Evolutionary conservation across 2,888 invertebrate species (phyloP).

Genomic region (Limnephilus marmoratus): DNA sequence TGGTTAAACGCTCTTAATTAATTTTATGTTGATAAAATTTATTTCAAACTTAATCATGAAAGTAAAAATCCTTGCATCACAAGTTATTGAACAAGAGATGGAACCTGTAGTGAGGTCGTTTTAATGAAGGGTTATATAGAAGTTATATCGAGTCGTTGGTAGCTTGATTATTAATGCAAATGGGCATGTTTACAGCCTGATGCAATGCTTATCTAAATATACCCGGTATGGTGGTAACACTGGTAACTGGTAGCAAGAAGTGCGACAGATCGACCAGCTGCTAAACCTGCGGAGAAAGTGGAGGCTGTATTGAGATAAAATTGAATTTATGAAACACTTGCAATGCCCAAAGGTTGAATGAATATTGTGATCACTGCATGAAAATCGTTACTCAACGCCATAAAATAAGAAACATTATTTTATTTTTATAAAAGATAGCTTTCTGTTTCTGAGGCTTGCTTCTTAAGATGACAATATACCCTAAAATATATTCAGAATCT

Average conservation of each 20-base stretch:
- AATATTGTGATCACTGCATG: not conserved
- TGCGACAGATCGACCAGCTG: not conserved
- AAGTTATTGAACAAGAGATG: not conserved
- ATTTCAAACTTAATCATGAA: not conserved
- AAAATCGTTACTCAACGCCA: not conserved
- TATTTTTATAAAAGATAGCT: not conserved
- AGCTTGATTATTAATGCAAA: not conserved
- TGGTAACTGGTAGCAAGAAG: not conserved
- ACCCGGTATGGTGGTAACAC: not conserved
- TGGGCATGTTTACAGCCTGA: not conserved
- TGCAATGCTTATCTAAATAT: not conserved
- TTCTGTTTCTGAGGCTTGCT: too few species aligned
- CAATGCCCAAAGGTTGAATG: not conserved
- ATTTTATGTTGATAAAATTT: too few species aligned
- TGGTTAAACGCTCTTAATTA: too few species aligned
- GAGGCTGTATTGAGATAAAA: not conserved
- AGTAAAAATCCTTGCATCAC: not conserved
- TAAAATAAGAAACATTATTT: not conserved
- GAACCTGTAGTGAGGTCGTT: not conserved
- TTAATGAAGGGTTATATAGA: not conserved
- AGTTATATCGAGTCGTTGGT: not conserved
- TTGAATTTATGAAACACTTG: not conserved
- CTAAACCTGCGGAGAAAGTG: not conserved
- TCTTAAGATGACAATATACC: too few species aligned
- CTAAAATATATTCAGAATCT: too few species aligned